Conservation (phyloP, 2,888 invertebrate species). For the Ferrisia virgata region DNA sequence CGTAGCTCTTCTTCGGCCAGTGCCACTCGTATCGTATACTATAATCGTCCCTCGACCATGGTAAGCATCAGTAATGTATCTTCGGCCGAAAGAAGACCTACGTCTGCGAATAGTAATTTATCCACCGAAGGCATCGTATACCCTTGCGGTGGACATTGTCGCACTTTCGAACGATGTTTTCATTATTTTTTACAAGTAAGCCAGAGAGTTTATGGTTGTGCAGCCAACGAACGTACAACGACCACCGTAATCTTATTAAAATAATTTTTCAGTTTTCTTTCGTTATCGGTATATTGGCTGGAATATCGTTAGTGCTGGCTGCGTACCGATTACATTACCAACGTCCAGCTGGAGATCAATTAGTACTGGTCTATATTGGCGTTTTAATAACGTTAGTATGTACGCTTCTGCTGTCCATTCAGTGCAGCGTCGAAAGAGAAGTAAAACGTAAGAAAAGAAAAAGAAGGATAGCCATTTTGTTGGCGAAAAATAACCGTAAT, state of each 20-base stretch:
- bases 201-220: background rate
- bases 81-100: constrained; percentile 35
- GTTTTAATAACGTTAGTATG: constrained; percentile 63
- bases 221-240: background rate
- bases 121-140: constrained; percentile 60
- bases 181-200: constrained; percentile 66
- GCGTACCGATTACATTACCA: constrained; percentile 63
- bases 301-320: constrained; percentile 65
- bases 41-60: background rate
- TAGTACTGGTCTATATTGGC: constrained; percentile 67
- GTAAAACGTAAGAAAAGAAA: constrained; percentile 54
- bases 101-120: constrained; percentile 52
- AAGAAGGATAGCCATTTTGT: constrained; percentile 53
- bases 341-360: constrained; percentile 63
- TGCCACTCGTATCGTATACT: background rate
- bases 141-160: constrained; percentile 68
- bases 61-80: background rate
- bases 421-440: constrained; percentile 61
- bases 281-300: constrained; percentile 65
- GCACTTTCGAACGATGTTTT: constrained; percentile 69
- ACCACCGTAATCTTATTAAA: background rate
- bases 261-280: constrained; percentile 61
- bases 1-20: background rate
- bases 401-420: constrained; percentile 62
- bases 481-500: constrained; percentile 51